Base-by-base conservation (phyloP, 2,113 vertebrate species). In the Orycteropus afer region DNA sequence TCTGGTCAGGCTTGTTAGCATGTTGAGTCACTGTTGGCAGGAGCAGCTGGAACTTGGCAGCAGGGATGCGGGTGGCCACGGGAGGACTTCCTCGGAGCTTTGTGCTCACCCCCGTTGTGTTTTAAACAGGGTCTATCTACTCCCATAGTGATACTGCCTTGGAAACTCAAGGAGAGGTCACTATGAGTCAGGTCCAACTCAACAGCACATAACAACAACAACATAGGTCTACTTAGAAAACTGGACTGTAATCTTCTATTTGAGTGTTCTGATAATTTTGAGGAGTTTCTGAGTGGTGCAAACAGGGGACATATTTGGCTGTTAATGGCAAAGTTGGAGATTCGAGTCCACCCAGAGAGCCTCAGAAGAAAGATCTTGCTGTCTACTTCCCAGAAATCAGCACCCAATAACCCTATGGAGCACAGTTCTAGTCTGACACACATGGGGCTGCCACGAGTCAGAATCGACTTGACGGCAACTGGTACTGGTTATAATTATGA, bases 1-100 rank as follows among this genome's bases (percentile, higher is more conserved):
- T 55, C 45, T 47, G 57, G 57, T 55, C 32, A 57, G 65, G 78
- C 18, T 49, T 55, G 6, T 90, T 67, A 27, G 63, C 25, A 32
- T 10, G 2, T 6, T 86, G 95, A 90, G 87, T 85, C 87, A 94
- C 51, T 9, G 0, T 11, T 92, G 94, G 86, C 78, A 27, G 15
- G 18, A 37, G 42, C 1, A 18, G 18, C 91, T 86, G 77, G 32
- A 49, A 83, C 69, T 42, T 65, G 80, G 86, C 93, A 57, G 25
- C 34, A 11, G 51, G 29, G 40, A 27, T 0, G 0, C 0, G 6
- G 12, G 29, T 7, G 55, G 71, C 47, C 25, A 17, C 1, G 67
- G 59, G 65, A 81, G 55, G 80, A 55, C 40, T 42, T 65, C 55
- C 45, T n/a, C 1, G 7, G 34, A 25, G 69, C 32, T 47, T 34